These are phyloP conservation scores for Stomorhina lunata DNA, from an alignment of 2,888 invertebrate genomes.

Conservation along the genomic window DNA sequence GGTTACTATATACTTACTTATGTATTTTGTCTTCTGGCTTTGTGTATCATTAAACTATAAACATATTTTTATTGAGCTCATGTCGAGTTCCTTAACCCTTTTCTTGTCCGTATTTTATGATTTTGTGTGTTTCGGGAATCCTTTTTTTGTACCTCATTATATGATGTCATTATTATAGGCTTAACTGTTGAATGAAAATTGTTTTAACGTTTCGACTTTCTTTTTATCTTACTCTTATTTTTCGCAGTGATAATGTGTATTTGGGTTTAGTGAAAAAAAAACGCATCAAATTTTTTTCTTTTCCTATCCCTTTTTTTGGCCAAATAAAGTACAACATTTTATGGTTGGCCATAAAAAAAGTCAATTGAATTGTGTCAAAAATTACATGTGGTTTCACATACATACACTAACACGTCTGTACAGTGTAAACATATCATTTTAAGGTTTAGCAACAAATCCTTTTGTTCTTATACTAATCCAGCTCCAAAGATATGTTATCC, in stretches of 20 bases:
- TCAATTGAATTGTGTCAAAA: conserved; percentile 74
- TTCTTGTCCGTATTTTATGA: neutral
- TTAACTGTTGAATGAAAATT: conserved; percentile 56
- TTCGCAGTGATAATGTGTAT: conserved; percentile 8
- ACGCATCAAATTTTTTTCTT: conserved; percentile 55
- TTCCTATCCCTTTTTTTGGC: conserved; percentile 58
- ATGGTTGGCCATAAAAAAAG: conserved; percentile 75
- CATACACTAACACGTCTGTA: neutral
- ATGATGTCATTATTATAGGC: conserved; percentile 62
- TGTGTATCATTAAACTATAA: conserved; percentile 55
- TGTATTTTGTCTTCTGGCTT: neutral
- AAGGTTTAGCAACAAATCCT: neutral
- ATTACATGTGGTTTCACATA: conserved; percentile 46
- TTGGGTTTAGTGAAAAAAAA: conserved; percentile 16
- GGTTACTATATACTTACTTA: no score
- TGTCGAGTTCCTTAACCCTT: conserved; percentile 42
- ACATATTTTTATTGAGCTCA: conserved; percentile 60
- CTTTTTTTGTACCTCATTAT: conserved; percentile 45
- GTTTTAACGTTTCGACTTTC: neutral
- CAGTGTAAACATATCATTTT: neutral
- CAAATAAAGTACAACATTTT: conserved; percentile 77
- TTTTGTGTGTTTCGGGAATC: neutral
- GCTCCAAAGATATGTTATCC: no score
- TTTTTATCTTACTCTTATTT: neutral
- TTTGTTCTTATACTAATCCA: no score